Conservation (phyloP, 2,113 vertebrate species). For the Ictalurus furcatus region DNA sequence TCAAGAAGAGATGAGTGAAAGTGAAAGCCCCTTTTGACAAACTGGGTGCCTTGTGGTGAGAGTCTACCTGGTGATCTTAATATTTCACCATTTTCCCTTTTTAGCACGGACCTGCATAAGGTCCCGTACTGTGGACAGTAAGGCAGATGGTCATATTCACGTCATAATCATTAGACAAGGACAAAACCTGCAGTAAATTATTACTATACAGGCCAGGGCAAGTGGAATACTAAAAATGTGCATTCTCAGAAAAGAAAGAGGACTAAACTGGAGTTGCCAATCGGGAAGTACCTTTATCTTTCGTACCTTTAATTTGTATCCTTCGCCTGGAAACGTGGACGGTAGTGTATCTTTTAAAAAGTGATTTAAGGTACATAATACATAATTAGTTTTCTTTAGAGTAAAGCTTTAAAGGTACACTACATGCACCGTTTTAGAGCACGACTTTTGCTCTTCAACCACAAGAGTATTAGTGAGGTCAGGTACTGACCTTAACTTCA, state of each 20-base stretch:
- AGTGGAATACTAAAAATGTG: neutral
- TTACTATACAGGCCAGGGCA: neutral
- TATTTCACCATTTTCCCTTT: constrained; percentile 35
- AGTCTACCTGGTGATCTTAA: constrained; percentile 12
- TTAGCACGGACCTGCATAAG: constrained; percentile 50
- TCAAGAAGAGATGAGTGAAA: constrained; percentile 25
- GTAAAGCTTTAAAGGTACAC: neutral
- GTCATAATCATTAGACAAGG: neutral
- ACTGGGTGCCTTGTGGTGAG: constrained; percentile 22
- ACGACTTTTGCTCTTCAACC: neutral
- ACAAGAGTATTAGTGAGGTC: neutral
- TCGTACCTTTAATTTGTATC: neutral
- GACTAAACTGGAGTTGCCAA: neutral
- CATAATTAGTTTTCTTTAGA: neutral
- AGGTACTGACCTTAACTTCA: neutral
- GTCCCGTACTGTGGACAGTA: neutral
- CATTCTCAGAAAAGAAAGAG: neutral
- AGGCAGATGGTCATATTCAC: neutral
- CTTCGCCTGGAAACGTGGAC: neutral
- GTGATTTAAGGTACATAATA: neutral
- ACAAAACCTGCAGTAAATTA: neutral
- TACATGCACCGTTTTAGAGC: neutral
- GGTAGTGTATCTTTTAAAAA: neutral
- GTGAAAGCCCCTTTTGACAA: neutral
- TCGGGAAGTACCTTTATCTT: neutral